phyloP scores from a whole-genome alignment of 2,888 invertebrate species.

The Epinotia brunnichana region DNA sequence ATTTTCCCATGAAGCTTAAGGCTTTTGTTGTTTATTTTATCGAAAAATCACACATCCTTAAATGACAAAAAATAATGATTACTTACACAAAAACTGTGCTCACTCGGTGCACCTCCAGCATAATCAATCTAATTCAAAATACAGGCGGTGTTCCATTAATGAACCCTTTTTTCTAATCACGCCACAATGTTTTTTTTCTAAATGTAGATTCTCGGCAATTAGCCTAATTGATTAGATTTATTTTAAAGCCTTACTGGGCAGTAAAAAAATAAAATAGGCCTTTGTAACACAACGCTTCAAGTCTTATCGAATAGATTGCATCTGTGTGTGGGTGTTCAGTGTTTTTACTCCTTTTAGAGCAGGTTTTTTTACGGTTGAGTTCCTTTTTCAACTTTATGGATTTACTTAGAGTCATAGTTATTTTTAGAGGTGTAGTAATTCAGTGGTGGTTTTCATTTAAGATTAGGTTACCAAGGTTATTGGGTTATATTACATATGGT shows the following conservation, averaged over 20 bases:
- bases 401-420: slow-evolving; percentile 9
- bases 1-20: too few species aligned
- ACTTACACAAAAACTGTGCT: not conserved
- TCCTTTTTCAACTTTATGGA: slow-evolving; percentile 19
- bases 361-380: slow-evolving; percentile 32
- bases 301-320: slow-evolving; percentile 47
- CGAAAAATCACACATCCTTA: too few species aligned
- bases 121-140: slow-evolving; percentile 56
- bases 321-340: slow-evolving; percentile 50
- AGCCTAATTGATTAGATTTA: slow-evolving; percentile 51
- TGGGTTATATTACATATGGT: slow-evolving; percentile 6
- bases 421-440: slow-evolving; percentile 6
- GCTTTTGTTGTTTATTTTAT: too few species aligned
- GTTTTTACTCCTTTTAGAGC: slow-evolving; percentile 45
- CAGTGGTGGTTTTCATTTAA: not conserved
- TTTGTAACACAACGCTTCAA: slow-evolving; percentile 49
- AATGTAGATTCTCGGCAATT: slow-evolving; percentile 51
- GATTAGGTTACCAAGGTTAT: slow-evolving; percentile 12
- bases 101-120: slow-evolving; percentile 47
- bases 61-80: too few species aligned
- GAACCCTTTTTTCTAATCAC: slow-evolving; percentile 57
- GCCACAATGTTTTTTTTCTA: slow-evolving; percentile 49
- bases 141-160: slow-evolving; percentile 58
- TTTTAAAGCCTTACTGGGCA: slow-evolving; percentile 44
- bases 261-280: slow-evolving; percentile 46